Conservation (phyloP, 2,797 vertebrate genomes). For the Semotilus atromaculatus region DNA sequence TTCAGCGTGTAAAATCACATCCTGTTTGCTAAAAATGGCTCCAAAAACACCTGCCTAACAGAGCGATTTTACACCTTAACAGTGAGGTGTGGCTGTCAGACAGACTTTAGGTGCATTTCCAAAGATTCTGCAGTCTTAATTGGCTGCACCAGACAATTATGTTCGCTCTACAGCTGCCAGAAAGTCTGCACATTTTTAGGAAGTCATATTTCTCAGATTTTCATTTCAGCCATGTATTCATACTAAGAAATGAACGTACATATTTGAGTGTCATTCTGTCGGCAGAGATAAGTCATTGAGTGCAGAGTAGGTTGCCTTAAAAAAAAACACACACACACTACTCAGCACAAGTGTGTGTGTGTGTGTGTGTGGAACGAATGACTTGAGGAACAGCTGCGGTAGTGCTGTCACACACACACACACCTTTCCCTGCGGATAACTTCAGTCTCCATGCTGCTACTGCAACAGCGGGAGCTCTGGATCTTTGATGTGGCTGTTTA, state of each 20-base stretch:
- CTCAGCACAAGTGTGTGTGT: slow-evolving; percentile 45
- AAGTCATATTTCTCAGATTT: neutral
- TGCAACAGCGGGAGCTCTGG: slow-evolving; percentile 51
- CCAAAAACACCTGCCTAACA: slow-evolving; percentile 22
- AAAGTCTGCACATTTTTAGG: slow-evolving; percentile 4
- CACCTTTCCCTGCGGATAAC: slow-evolving; percentile 26
- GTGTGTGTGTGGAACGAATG: slow-evolving; percentile 61
- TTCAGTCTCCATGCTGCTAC: slow-evolving; percentile 46
- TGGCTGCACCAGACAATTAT: slow-evolving; percentile 1
- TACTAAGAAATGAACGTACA: neutral
- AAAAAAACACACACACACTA: slow-evolving; percentile 7
- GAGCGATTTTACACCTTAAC: slow-evolving; percentile 24
- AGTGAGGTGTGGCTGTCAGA: neutral
- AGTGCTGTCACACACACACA: slow-evolving; percentile 50
- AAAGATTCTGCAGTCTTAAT: slow-evolving; percentile 18
- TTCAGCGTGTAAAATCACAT: slow-evolving; percentile 8
- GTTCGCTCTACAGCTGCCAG: neutral
- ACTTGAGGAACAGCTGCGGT: slow-evolving; percentile 74
- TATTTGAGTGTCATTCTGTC: neutral
- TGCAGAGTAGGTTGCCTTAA: slow-evolving; percentile 18
- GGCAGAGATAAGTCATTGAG: slow-evolving; percentile 17
- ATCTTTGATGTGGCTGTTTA: slow-evolving; percentile 1
- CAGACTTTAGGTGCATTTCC: neutral
- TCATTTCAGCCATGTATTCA: neutral
- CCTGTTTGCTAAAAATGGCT: slow-evolving; percentile 26